A percentile compares a stretch with the other conserved stretches of the same genome.
Evolutionary conservation across 1,140 invertebrate genomes (phyloP).

Genomic region (Solen grandis): DNA sequence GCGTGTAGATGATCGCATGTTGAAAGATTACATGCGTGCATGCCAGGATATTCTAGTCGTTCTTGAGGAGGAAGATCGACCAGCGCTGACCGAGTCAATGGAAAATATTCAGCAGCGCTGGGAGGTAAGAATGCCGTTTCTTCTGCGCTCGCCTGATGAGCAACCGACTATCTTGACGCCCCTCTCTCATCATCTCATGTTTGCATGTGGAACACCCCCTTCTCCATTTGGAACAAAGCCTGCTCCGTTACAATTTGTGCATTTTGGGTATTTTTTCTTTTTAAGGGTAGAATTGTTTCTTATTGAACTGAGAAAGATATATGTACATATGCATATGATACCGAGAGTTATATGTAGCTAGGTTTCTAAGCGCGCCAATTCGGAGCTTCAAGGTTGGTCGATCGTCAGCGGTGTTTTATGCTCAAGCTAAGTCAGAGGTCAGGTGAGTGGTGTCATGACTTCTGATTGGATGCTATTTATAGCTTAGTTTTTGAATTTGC

Average conservation of each 20-base stretch:
- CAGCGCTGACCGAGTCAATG: slow-evolving; percentile 82
- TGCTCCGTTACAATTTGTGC: no score
- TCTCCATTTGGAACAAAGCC: slow-evolving; percentile 54
- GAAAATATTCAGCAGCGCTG: slow-evolving; percentile 65
- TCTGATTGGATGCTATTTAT: slow-evolving; percentile 52
- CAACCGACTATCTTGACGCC: slow-evolving; percentile 46
- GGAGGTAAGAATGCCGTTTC: slow-evolving; percentile 64
- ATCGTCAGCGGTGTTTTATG: slow-evolving; percentile 25
- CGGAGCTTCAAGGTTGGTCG: slow-evolving; percentile 24
- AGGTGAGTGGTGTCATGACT: slow-evolving; percentile 47
- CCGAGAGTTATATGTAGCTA: slow-evolving; percentile 29
- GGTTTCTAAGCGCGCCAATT: slow-evolving; percentile 20
- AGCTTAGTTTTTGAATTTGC: slow-evolving; percentile 36
- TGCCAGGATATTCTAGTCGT: slow-evolving; percentile 90
- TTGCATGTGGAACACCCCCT: no score
- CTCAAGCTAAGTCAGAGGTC: slow-evolving; percentile 56
- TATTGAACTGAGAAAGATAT: no score
- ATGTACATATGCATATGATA: no score
- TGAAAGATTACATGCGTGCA: slow-evolving; percentile 89
- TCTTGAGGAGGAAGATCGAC: slow-evolving; percentile 86
- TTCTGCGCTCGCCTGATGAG: slow-evolving; percentile 47
- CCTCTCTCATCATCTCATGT: background rate
- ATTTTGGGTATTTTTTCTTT: no score
- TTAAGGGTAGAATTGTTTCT: no score
- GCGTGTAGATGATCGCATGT: slow-evolving; percentile 88